Percentiles rank a stretch among this genome's conserved stretches.
These are phyloP conservation scores for Thermophis baileyi DNA, from an alignment of 2,113 vertebrate species.

Conservation along the genomic window DNA sequence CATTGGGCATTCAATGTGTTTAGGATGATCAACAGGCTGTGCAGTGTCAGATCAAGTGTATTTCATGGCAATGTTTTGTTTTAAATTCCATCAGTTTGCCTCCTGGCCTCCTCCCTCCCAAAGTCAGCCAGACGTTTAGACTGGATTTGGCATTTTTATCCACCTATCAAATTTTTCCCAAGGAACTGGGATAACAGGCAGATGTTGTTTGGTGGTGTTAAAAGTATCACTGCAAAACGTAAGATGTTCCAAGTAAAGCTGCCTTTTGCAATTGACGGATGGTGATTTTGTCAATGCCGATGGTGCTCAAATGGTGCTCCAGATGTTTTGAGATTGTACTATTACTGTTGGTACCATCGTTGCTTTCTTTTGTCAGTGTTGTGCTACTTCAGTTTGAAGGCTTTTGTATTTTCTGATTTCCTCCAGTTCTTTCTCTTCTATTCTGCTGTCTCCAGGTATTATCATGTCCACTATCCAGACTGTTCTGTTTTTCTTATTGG, in stretches of 20 bases:
- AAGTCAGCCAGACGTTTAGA: neutral
- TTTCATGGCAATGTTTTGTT: constrained; percentile 5
- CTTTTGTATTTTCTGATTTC: neutral
- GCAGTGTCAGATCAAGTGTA: neutral
- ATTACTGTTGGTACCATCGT: neutral
- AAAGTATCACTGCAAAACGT: neutral
- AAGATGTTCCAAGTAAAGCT: neutral
- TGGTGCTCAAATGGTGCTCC: neutral
- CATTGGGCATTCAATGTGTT: neutral
- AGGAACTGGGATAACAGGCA: neutral
- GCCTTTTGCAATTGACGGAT: neutral
- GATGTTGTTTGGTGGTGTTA: neutral
- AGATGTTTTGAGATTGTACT: neutral
- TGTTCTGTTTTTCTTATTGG: neutral
- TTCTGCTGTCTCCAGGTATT: neutral
- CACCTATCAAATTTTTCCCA: neutral
- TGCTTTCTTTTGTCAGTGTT: neutral
- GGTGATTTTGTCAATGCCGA: neutral
- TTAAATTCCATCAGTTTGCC: neutral
- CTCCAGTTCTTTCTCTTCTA: neutral
- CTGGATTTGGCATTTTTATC: neutral
- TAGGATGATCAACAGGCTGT: neutral
- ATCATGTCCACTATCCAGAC: neutral
- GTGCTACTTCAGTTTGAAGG: neutral
- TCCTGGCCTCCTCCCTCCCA: neutral